phyloP scores from a whole-genome alignment of 2,797 vertebrate species.

The Melanotaenia nigrans region DNA sequence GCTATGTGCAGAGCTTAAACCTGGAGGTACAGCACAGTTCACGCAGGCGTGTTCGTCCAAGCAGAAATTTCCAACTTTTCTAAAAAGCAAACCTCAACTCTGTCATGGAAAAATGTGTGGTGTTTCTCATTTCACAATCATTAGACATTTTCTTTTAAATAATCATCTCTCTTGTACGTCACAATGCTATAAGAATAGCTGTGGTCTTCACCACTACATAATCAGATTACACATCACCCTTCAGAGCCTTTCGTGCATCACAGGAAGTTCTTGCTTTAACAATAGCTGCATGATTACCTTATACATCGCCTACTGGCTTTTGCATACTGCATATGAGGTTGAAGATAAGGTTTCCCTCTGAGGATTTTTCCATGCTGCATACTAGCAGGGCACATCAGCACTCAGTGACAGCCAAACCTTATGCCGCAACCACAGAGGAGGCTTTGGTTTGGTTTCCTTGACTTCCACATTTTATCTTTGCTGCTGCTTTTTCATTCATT shows the following conservation, averaged over 20 bases:
- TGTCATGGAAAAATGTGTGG: slow-evolving; percentile 1
- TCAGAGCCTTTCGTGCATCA: slow-evolving; percentile 45
- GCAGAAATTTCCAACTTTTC: slow-evolving; percentile 25
- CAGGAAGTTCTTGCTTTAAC: slow-evolving; percentile 19
- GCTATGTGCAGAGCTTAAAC: slow-evolving; percentile 22
- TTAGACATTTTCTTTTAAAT: background rate
- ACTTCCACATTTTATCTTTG: background rate
- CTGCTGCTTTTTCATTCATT: background rate
- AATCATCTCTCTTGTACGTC: background rate
- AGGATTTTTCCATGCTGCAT: background rate
- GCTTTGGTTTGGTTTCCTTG: background rate
- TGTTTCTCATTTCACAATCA: slow-evolving; percentile 12
- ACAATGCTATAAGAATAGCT: background rate
- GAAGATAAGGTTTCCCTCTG: background rate
- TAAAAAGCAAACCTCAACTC: slow-evolving; percentile 18
- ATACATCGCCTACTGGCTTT: slow-evolving; percentile 8
- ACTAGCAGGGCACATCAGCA: background rate
- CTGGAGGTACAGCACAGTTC: slow-evolving; percentile 37
- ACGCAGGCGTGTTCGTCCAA: slow-evolving; percentile 33
- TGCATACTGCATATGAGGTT: slow-evolving; percentile 3
- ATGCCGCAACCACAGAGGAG: background rate
- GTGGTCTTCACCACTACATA: slow-evolving; percentile 18
- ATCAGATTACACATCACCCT: slow-evolving; percentile 46
- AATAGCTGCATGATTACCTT: slow-evolving; percentile 18
- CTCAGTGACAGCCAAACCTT: background rate